Conservation (phyloP, 2,888 invertebrate genomes). For the Pollenia amentaria region DNA sequence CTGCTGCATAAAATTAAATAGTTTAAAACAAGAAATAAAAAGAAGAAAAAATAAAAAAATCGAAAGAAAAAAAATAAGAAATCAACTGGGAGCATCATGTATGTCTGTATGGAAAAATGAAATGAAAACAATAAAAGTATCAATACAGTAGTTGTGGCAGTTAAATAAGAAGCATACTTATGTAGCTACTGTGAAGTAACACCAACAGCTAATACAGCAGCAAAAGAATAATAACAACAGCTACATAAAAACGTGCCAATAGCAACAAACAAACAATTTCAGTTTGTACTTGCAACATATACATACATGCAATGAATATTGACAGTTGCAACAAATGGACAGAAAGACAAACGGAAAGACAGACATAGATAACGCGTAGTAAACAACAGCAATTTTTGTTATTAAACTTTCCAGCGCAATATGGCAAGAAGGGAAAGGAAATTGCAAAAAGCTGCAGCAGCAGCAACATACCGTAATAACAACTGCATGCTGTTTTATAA, state of each 20-base stretch:
- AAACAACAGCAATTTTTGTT: conserved; percentile 56
- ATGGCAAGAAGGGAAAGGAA: neutral
- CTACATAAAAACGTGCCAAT: conserved; percentile 40
- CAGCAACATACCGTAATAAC: conserved; percentile 50
- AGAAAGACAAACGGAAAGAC: conserved; percentile 53
- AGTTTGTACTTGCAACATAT: conserved; percentile 5
- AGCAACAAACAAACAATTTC: conserved; percentile 58
- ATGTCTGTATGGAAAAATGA: conserved; percentile 2
- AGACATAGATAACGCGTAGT: conserved; percentile 49
- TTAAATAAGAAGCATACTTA: conserved; percentile 46
- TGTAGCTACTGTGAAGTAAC: conserved; percentile 44
- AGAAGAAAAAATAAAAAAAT: neutral
- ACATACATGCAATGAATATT: conserved; percentile 50
- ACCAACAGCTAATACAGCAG: conserved; percentile 4
- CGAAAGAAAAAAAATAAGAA: conserved; percentile 29
- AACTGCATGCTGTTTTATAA: conserved; percentile 61
- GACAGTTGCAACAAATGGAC: conserved; percentile 64
- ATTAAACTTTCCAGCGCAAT: neutral
- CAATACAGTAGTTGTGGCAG: conserved; percentile 66
- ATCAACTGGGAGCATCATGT: conserved; percentile 67
- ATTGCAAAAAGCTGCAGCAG: conserved; percentile 26
- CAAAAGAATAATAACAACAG: conserved; percentile 26
- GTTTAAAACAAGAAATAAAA: conserved; percentile 35
- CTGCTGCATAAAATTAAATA: conserved; percentile 74
- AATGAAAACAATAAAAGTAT: conserved; percentile 69